Conservation (phyloP, 1,140 invertebrate genomes). For the Parapsyche elsis region DNA sequence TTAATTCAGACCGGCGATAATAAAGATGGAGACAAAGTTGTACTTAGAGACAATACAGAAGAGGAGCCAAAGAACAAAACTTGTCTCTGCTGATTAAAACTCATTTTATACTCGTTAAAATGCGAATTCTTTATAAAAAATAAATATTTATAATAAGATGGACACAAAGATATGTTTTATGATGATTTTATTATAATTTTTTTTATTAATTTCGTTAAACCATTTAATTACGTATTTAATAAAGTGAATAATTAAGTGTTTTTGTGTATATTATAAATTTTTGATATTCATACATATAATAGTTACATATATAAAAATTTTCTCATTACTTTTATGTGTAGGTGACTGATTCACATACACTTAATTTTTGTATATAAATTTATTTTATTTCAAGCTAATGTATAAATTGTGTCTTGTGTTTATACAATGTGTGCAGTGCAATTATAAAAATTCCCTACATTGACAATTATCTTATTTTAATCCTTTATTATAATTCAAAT, state of each 20-base stretch:
- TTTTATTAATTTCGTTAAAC: too few relatives aligned
- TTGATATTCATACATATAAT: not conserved
- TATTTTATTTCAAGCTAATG: too few relatives aligned
- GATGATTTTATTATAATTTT: too few relatives aligned
- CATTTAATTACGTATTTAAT: not conserved
- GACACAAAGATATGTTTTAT: too few relatives aligned
- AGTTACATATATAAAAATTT: not conserved
- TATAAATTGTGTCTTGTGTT: too few relatives aligned
- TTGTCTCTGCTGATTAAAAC: conserved; percentile 72
- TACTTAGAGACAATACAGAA: conserved; percentile 66
- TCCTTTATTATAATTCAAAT: not conserved
- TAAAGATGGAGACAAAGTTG: conserved; percentile 72
- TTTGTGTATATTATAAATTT: not conserved
- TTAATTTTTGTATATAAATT: too few relatives aligned
- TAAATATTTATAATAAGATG: not conserved
- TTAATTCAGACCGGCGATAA: conserved; percentile 73
- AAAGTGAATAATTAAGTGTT: not conserved
- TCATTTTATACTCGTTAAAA: not conserved
- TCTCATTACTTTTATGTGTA: not conserved
- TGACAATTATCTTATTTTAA: not conserved
- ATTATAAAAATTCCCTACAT: not conserved
- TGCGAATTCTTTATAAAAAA: not conserved
- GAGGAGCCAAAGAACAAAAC: conserved; percentile 68
- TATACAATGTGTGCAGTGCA: too few relatives aligned
- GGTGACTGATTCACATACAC: too few relatives aligned